Percentiles rank a stretch among this genome's conserved stretches.
These are phyloP conservation scores for Steinernema hermaphroditum DNA, from an alignment of 2,888 invertebrate genomes.

Conservation along the genomic window DNA sequence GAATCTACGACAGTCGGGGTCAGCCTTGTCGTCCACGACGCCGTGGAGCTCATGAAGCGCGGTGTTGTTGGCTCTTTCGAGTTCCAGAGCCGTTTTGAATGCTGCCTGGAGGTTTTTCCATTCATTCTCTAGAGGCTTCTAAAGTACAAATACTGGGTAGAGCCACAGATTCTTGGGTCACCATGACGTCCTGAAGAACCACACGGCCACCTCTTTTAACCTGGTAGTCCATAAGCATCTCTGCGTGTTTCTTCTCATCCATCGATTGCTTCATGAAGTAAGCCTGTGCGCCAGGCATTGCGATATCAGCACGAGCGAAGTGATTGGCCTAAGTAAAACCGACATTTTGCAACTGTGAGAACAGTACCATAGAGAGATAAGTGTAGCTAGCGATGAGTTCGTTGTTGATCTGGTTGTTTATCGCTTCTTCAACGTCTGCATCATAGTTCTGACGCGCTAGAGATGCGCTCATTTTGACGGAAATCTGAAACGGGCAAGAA, in stretches of 20 bases:
- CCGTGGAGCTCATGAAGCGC: conserved; percentile 41
- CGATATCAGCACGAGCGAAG: conserved; percentile 41
- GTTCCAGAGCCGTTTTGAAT: conserved; percentile 39
- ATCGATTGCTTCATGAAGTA: conserved; percentile 42
- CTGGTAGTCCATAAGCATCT: conserved; percentile 46
- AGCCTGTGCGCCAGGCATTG: conserved; percentile 40
- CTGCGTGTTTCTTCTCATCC: conserved; percentile 42
- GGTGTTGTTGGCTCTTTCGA: conserved; percentile 41
- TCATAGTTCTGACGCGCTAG: conserved; percentile 38
- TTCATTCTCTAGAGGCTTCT: conserved; percentile 32
- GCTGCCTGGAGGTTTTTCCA: conserved; percentile 38
- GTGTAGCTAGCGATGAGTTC: conserved; percentile 40
- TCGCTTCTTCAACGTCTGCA: conserved; percentile 34
- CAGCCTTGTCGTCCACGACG: conserved; percentile 40
- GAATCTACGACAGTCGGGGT: conserved; percentile 44
- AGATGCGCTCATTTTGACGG: not conserved
- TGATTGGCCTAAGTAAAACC: conserved; percentile 36
- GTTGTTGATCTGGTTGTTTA: conserved; percentile 42
- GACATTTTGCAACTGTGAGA: not conserved
- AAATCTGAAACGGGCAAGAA: conserved; percentile 2
- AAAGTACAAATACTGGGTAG: not conserved
- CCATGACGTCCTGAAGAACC: conserved; percentile 29
- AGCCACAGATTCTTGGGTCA: not conserved
- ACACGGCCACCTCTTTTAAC: conserved; percentile 43
- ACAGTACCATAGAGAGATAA: conserved; percentile 40